These are phyloP conservation scores for Cheilosia scutellata DNA, from an alignment of 2,888 invertebrate species.

Conservation along the genomic window DNA sequence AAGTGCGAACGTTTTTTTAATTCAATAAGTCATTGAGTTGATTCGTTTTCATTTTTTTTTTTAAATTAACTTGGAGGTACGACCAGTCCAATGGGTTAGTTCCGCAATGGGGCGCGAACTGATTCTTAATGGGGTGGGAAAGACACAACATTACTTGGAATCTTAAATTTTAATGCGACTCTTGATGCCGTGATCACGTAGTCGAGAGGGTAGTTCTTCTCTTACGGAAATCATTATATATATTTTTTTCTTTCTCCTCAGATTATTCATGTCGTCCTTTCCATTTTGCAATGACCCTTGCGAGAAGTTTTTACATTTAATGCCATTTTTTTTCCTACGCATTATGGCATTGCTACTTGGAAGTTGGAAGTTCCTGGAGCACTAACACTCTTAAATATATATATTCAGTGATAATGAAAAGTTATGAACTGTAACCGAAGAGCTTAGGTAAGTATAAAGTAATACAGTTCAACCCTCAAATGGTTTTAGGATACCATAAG, in stretches of 20 bases:
- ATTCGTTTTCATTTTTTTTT: slow-evolving; percentile 19
- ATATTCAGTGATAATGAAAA: slow-evolving; percentile 65
- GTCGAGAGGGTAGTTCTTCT: slow-evolving; percentile 34
- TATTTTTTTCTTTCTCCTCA: slow-evolving; percentile 15
- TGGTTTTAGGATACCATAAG: slow-evolving; percentile 12
- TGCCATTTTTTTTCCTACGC: slow-evolving; percentile 16
- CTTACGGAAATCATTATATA: slow-evolving; percentile 67
- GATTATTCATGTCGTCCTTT: slow-evolving; percentile 2
- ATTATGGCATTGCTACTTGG: slow-evolving; percentile 26
- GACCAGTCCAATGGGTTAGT: slow-evolving; percentile 35
- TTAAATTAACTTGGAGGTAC: slow-evolving; percentile 7
- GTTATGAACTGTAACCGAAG: slow-evolving; percentile 70
- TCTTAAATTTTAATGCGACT: slow-evolving; percentile 49
- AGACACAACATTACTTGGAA: slow-evolving; percentile 17
- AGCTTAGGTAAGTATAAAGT: background rate
- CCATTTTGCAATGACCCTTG: slow-evolving; percentile 18
- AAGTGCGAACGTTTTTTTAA: slow-evolving; percentile 19
- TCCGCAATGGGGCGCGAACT: slow-evolving; percentile 43
- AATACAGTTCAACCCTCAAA: background rate
- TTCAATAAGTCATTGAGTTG: slow-evolving; percentile 55
- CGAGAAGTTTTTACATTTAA: slow-evolving; percentile 58
- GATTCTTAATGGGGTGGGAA: slow-evolving; percentile 3
- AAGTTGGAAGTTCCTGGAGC: slow-evolving; percentile 57
- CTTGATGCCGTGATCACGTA: slow-evolving; percentile 61
- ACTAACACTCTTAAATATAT: slow-evolving; percentile 42